These are phyloP conservation scores for Nanorana parkeri DNA, from an alignment of 2,113 vertebrate genomes.

Conservation along the genomic window DNA sequence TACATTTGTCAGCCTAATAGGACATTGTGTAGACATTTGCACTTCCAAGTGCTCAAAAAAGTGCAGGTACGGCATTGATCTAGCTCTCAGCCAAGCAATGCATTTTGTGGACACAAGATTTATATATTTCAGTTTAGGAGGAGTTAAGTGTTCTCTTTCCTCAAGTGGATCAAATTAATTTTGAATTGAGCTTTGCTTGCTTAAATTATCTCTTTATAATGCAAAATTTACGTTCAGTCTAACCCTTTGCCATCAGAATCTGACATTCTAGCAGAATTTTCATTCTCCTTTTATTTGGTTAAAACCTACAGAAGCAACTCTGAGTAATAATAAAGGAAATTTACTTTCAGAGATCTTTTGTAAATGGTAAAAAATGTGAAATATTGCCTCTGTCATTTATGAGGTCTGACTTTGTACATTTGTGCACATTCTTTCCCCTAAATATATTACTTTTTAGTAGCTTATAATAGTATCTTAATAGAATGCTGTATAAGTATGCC, in stretches of 20 bases:
- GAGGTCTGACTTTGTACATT: too few relatives aligned
- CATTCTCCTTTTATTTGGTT: slow-evolving; percentile 34
- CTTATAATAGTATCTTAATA: too few relatives aligned
- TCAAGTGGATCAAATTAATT: slow-evolving; percentile 55
- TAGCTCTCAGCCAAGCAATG: slow-evolving; percentile 69
- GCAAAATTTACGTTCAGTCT: slow-evolving; percentile 37
- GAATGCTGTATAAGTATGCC: too few relatives aligned
- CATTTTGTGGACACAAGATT: slow-evolving; percentile 62
- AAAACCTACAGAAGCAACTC: not conserved
- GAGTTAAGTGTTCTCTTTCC: slow-evolving; percentile 62
- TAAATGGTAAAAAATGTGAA: too few relatives aligned
- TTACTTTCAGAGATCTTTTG: too few relatives aligned
- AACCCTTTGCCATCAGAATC: slow-evolving; percentile 51
- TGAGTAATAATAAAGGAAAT: too few relatives aligned
- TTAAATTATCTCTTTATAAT: slow-evolving; percentile 11
- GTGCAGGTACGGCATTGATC: slow-evolving; percentile 72
- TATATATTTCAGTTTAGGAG: slow-evolving; percentile 61
- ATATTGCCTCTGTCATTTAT: too few relatives aligned
- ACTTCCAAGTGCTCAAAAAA: slow-evolving; percentile 74
- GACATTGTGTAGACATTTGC: slow-evolving; percentile 75
- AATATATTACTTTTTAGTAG: too few relatives aligned
- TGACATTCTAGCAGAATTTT: not conserved
- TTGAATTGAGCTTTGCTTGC: slow-evolving; percentile 56
- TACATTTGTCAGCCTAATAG: slow-evolving; percentile 80
- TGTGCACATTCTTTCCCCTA: too few relatives aligned